Percentiles rank a stretch among this genome's conserved stretches.
phyloP scores from a whole-genome alignment of 2,113 vertebrate species.

The Macaca mulatta region DNA sequence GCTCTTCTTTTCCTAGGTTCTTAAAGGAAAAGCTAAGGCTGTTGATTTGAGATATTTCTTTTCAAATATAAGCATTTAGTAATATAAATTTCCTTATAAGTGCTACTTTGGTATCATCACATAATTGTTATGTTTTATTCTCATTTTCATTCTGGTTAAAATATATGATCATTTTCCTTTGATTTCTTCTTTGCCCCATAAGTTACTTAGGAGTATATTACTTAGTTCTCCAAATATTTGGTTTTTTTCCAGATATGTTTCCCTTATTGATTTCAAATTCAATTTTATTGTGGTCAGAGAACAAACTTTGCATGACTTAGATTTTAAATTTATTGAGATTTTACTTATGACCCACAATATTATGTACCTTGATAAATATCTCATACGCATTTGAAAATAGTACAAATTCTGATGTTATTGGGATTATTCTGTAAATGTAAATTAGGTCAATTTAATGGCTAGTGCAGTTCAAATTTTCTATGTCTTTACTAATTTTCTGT shows the following conservation, averaged over 20 bases:
- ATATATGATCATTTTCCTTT: not conserved
- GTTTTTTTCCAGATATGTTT: not conserved
- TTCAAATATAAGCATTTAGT: not conserved
- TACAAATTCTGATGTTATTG: not conserved
- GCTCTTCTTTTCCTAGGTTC: not conserved
- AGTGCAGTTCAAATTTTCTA: not conserved
- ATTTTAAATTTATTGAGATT: not conserved
- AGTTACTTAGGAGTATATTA: not conserved
- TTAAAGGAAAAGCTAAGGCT: not conserved
- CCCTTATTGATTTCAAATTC: conserved; percentile 29
- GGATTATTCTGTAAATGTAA: not conserved
- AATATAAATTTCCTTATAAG: not conserved
- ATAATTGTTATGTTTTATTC: not conserved
- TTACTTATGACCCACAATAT: not conserved
- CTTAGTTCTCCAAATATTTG: not conserved
- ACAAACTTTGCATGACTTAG: not conserved
- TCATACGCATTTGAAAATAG: not conserved
- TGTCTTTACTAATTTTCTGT: not conserved
- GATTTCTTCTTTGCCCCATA: not conserved
- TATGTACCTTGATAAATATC: not conserved
- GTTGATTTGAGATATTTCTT: not conserved
- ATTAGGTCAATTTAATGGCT: not conserved
- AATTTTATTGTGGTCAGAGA: conserved; percentile 9
- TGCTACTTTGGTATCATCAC: not conserved
- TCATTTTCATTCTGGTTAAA: conserved; percentile 14